Evolutionary conservation across 1,140 invertebrate species (phyloP).

Genomic region (Cecropterus lyciades): DNA sequence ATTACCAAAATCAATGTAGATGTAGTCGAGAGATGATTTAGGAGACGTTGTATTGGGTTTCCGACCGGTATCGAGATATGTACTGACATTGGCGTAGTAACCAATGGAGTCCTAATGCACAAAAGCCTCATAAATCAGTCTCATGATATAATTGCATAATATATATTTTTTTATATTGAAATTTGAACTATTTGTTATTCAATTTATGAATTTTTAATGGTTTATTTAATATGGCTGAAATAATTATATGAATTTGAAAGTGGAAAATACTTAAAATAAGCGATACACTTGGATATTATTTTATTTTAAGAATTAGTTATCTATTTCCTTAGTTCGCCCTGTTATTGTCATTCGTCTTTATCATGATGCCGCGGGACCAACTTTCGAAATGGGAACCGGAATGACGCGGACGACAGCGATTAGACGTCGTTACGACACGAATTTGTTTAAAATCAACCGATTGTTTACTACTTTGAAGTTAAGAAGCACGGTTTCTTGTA

Average conservation of each 20-base stretch:
- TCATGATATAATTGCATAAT: too few species aligned
- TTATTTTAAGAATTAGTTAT: neutral
- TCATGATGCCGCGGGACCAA: conserved; percentile 45
- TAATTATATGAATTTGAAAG: too few species aligned
- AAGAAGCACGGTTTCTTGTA: neutral
- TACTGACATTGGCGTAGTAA: neutral
- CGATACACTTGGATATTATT: neutral
- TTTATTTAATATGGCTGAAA: too few species aligned
- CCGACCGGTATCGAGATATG: conserved; percentile 35
- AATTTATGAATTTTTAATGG: too few species aligned
- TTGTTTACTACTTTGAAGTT: neutral
- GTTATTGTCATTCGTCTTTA: conserved; percentile 49
- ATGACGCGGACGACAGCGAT: conserved; percentile 50
- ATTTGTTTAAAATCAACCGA: conserved; percentile 1
- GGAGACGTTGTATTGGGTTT: conserved; percentile 28
- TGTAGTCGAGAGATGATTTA: conserved; percentile 27
- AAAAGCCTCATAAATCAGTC: too few species aligned
- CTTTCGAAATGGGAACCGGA: conserved; percentile 69
- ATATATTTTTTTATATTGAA: too few species aligned
- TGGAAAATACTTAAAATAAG: too few species aligned
- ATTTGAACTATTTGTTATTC: too few species aligned
- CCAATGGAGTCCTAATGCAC: neutral
- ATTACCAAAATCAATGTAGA: conserved; percentile 26
- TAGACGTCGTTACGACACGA: conserved; percentile 42
- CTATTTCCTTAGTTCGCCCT: neutral